phyloP scores from a whole-genome alignment of 2,888 invertebrate species.

The Rotaria socialis region DNA sequence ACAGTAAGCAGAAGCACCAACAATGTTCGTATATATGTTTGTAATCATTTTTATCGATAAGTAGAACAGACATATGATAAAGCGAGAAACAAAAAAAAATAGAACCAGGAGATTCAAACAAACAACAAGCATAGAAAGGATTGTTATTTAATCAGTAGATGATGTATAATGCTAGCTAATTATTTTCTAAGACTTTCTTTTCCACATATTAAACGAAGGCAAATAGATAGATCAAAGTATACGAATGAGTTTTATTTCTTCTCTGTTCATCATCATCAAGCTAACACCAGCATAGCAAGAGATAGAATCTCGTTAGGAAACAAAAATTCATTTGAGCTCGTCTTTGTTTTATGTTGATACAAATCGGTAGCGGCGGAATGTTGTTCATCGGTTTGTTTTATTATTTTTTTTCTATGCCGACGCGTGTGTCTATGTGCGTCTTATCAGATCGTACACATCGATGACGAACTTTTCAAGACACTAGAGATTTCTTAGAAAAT shows the following conservation, averaged over 20 bases:
- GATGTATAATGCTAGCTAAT: not conserved
- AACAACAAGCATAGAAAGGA: not conserved
- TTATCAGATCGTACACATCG: conserved; percentile 11
- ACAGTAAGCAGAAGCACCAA: conserved; percentile 9
- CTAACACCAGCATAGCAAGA: not conserved
- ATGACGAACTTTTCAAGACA: conserved; percentile 26
- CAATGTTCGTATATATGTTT: not conserved
- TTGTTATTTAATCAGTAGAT: not conserved
- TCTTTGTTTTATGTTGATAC: conserved; percentile 26
- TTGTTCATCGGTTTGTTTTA: not conserved
- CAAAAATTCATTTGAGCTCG: conserved; percentile 12
- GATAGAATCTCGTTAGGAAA: not conserved
- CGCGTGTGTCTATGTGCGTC: not conserved
- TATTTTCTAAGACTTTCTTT: conserved; percentile 7
- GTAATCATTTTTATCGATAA: not conserved
- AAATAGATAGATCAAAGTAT: not conserved
- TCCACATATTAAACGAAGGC: not conserved
- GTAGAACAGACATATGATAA: not conserved
- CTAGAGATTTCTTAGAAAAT: not conserved
- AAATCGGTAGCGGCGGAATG: conserved; percentile 29
- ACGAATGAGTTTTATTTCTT: not conserved
- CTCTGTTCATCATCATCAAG: conserved; percentile 12
- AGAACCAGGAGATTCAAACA: not conserved
- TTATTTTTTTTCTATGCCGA: not conserved
- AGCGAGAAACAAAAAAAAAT: not conserved